A percentile compares a stretch with the other conserved stretches of the same genome.
These are phyloP conservation scores for Anoura caudifer DNA, from an alignment of 2,113 vertebrate species.

Conservation along the genomic window DNA sequence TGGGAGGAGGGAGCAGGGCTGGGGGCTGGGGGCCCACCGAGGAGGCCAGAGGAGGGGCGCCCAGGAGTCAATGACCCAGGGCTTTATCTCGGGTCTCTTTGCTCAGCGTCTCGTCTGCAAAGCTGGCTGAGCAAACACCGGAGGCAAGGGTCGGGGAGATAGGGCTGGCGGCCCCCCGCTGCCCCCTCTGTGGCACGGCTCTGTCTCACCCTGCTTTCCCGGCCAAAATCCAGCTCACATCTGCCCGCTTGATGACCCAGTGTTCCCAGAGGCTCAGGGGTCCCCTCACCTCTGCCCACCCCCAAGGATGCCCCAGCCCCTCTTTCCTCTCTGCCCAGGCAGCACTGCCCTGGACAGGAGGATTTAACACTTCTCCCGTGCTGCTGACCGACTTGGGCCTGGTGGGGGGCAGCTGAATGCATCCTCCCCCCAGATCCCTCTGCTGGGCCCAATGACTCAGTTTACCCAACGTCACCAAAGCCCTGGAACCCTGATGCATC, in stretches of 20 bases:
- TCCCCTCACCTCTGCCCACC: neutral
- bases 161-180: fast-evolving
- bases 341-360: neutral
- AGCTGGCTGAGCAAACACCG: conserved; percentile 51
- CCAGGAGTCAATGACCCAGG: conserved; percentile 24
- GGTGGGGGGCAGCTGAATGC: neutral
- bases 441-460: fast-evolving
- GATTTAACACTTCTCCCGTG: too few species aligned
- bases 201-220: neutral
- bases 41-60: neutral
- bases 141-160: conserved; percentile 18
- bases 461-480: neutral
- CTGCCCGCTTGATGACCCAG: neutral
- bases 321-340: fast-evolving
- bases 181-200: neutral
- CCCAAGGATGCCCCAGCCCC: fast-evolving
- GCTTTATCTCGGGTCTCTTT: conserved; percentile 1
- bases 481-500: fast-evolving
- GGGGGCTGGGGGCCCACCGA: neutral
- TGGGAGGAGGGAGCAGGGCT: neutral
- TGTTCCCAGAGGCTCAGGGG: neutral
- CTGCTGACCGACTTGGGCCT: neutral
- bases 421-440: neutral
- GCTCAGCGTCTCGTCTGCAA: conserved; percentile 6
- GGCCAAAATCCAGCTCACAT: neutral